Evolutionary conservation across 2,113 vertebrate genomes (phyloP).

Genomic region (Erinaceus europaeus): DNA sequence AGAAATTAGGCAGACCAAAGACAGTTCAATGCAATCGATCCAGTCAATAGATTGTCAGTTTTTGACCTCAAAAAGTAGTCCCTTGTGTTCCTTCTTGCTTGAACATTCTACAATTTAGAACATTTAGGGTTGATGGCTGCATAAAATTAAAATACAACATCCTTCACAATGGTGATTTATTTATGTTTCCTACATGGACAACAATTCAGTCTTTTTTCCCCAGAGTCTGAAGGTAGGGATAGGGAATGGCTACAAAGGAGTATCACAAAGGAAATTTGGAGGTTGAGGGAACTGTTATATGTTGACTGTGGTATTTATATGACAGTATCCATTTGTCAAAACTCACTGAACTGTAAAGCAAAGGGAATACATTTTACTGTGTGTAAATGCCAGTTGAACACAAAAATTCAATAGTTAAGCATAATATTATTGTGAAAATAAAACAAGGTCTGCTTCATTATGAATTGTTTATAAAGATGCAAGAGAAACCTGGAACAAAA

Average conservation of each 20-base stretch:
- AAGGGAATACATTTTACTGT: constrained; percentile 20
- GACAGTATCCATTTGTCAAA: constrained; percentile 8
- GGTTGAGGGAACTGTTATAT: background rate
- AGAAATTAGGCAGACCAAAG: background rate
- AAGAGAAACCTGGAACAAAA: background rate
- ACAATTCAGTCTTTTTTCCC: background rate
- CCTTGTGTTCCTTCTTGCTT: background rate
- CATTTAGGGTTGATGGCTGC: background rate
- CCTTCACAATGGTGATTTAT: background rate
- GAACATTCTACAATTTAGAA: background rate
- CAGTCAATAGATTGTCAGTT: background rate
- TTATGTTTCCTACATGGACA: background rate
- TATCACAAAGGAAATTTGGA: background rate
- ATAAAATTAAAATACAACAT: background rate
- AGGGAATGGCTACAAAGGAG: background rate
- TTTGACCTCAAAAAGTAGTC: background rate
- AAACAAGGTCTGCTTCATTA: background rate
- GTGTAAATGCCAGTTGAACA: constrained; percentile 14
- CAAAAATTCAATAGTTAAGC: background rate
- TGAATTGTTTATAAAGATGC: background rate
- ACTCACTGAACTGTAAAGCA: background rate
- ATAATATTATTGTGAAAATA: constrained; percentile 14
- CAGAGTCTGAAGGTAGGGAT: background rate
- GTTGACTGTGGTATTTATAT: background rate
- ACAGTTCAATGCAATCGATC: background rate